A percentile compares a stretch with the other conserved stretches of the same genome.
These are phyloP conservation scores for Eubucco bourcierii DNA, from an alignment of 2,113 vertebrate genomes.

Conservation along the genomic window DNA sequence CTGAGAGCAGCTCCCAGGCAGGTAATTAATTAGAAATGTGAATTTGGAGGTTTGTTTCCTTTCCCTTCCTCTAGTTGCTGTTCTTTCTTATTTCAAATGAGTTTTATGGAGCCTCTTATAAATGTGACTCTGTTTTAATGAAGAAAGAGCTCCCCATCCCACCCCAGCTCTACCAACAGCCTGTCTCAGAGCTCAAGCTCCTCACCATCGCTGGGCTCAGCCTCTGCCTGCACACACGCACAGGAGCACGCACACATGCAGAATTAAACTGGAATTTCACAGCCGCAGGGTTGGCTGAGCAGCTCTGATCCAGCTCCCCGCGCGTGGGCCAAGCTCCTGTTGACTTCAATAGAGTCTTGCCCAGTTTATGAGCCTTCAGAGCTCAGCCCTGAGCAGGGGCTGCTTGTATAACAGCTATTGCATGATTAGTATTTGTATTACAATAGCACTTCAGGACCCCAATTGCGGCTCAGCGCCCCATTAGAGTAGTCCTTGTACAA, in stretches of 20 bases:
- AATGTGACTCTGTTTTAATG: neutral
- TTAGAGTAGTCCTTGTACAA: slow-evolving; percentile 24
- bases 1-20: slow-evolving; percentile 27
- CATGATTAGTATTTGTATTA: neutral
- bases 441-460: slow-evolving; percentile 19
- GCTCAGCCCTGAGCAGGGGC: neutral
- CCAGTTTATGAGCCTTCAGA: neutral
- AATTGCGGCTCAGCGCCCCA: neutral
- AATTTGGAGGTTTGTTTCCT: slow-evolving; percentile 3
- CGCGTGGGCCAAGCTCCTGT: neutral
- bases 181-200: fast-evolving
- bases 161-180: neutral
- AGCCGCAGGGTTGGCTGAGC: neutral
- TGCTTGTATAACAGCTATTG: neutral
- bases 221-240: fast-evolving
- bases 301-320: neutral
- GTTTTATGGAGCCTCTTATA: neutral
- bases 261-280: neutral
- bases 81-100: neutral
- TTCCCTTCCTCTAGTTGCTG: neutral
- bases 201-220: fast-evolving
- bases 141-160: neutral
- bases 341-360: neutral
- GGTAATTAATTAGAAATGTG: slow-evolving; percentile 25
- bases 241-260: neutral